These are phyloP conservation scores for Chloebia gouldiae DNA, from an alignment of 2,113 vertebrate species.

Conservation along the genomic window DNA sequence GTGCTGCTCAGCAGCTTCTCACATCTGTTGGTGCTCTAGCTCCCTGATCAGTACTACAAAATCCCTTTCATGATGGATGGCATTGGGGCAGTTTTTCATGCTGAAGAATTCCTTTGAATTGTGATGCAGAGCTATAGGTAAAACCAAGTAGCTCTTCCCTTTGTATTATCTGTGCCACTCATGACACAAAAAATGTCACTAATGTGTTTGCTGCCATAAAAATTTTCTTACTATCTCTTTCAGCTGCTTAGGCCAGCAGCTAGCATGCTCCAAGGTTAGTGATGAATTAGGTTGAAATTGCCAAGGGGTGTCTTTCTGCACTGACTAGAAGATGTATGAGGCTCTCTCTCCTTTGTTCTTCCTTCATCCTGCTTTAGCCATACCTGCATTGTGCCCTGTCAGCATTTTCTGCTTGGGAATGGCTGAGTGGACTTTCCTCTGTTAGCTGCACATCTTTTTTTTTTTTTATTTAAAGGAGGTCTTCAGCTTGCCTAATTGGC, in stretches of 20 bases:
- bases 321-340: not conserved
- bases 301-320: not conserved
- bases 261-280: not conserved
- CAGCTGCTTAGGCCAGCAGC: not conserved
- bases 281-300: conserved; percentile 21
- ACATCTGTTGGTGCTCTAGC: fast-evolving
- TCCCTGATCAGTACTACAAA: not conserved
- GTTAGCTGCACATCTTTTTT: not conserved
- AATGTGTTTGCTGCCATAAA: not conserved
- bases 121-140: not conserved
- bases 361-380: not conserved
- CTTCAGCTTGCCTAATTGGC: not conserved
- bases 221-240: not conserved
- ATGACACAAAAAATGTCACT: not conserved
- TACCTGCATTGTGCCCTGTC: not conserved
- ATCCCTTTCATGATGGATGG: not conserved
- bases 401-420: conserved; percentile 8
- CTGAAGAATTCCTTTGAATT: not conserved
- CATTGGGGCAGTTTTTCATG: not conserved
- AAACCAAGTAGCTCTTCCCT: not conserved
- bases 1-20: not conserved
- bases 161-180: not conserved
- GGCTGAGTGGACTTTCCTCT: not conserved
- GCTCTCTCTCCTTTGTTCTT: not conserved
- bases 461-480: not conserved